phyloP scores from a whole-genome alignment of 2,888 invertebrate species.

The Dolomedes plantarius region DNA sequence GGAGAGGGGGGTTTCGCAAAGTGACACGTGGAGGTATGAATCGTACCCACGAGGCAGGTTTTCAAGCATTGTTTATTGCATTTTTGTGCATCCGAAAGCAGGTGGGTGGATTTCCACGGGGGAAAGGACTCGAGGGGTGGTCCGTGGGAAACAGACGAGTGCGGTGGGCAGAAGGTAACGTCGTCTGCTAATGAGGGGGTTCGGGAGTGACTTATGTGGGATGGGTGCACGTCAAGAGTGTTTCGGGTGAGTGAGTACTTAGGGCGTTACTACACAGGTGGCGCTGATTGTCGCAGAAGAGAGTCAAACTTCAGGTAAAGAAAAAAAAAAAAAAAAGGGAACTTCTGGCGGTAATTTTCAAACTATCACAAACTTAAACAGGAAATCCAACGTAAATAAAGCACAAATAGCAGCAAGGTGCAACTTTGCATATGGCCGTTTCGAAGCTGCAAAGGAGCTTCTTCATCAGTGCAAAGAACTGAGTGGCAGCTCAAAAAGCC shows the following conservation, averaged over 20 bases:
- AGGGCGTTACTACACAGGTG: too few relatives aligned
- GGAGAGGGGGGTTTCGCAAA: constrained; percentile 4
- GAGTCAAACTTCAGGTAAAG: neutral
- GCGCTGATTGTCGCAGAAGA: too few relatives aligned
- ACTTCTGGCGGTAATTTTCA: too few relatives aligned
- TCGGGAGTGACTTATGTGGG: neutral
- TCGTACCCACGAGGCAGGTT: constrained; percentile 39
- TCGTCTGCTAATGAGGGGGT: neutral
- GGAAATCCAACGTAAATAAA: too few relatives aligned
- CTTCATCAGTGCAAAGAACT: too few relatives aligned
- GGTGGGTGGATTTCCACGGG: constrained; percentile 6
- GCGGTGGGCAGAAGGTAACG: neutral
- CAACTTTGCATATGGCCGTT: too few relatives aligned
- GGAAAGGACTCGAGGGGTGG: neutral
- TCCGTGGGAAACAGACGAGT: neutral
- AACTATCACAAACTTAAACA: too few relatives aligned
- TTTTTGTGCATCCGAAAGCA: constrained; percentile 4
- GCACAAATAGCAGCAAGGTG: too few relatives aligned
- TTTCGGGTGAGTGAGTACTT: too few relatives aligned
- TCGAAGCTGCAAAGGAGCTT: too few relatives aligned
- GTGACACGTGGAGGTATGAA: constrained; percentile 49
- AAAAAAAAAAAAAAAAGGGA: neutral
- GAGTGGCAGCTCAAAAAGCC: too few relatives aligned
- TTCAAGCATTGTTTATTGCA: constrained; percentile 19
- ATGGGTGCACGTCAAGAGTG: too few relatives aligned